These are phyloP conservation scores for Acrocera orbiculus DNA, from an alignment of 2,888 invertebrate species.

Conservation along the genomic window DNA sequence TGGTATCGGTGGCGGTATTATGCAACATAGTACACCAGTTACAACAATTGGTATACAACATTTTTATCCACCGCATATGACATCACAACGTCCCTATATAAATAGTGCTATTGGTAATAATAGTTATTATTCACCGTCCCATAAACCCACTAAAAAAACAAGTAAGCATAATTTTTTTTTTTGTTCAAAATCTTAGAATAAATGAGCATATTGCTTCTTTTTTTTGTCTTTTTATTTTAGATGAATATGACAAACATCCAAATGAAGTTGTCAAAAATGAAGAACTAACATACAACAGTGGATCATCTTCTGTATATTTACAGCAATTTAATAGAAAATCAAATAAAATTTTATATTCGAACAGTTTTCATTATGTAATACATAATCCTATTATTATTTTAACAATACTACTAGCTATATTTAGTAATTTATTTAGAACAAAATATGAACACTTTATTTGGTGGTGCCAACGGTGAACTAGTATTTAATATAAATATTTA, in stretches of 20 bases:
- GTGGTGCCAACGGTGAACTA: conserved; percentile 13
- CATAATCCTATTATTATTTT: conserved; percentile 16
- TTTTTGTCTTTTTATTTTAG: conserved; percentile 25
- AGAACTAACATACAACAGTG: conserved; percentile 60
- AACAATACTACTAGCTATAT: conserved; percentile 16
- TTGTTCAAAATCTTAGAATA: neutral
- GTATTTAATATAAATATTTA: too few species aligned
- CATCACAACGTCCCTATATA: conserved; percentile 18
- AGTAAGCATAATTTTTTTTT: conserved; percentile 23
- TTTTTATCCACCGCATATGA: conserved; percentile 19
- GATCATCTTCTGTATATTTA: conserved; percentile 14
- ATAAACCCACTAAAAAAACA: conserved; percentile 47
- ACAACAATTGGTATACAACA: conserved; percentile 16
- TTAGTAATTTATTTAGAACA: conserved; percentile 14
- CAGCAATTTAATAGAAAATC: conserved; percentile 6
- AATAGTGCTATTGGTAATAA: conserved; percentile 21
- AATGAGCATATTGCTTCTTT: neutral
- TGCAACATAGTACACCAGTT: conserved; percentile 14
- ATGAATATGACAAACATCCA: conserved; percentile 72
- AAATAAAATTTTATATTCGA: conserved; percentile 11
- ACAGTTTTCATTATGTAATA: conserved; percentile 2
- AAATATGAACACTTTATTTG: conserved; percentile 8
- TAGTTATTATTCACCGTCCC: conserved; percentile 26
- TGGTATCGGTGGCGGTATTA: conserved; percentile 16
- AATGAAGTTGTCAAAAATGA: conserved; percentile 89